Percentiles rank a stretch among this genome's conserved stretches.
These are phyloP conservation scores for Sitta europaea DNA, from an alignment of 2,113 vertebrate species.

Conservation along the genomic window DNA sequence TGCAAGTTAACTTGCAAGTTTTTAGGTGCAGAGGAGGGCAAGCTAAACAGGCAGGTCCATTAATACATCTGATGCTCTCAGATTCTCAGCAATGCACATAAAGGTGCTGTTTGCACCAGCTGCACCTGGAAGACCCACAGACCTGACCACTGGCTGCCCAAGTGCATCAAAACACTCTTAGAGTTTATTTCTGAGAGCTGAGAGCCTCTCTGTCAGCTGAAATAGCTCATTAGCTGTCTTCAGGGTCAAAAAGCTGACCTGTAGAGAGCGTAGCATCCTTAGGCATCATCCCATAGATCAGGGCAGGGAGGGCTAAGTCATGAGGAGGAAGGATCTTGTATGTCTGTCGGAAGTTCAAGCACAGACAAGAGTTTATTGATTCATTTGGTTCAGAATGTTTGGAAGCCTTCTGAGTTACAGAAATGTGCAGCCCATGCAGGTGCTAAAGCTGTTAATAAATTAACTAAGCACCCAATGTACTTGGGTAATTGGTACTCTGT, in stretches of 20 bases:
- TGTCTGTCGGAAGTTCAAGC: not conserved
- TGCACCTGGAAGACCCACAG: not conserved
- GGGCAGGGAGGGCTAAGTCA: not conserved
- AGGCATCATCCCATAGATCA: fast-evolving
- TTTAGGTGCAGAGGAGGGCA: not conserved
- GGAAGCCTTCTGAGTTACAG: not conserved
- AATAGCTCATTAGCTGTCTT: not conserved
- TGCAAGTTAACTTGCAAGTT: not conserved
- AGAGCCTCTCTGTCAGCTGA: not conserved
- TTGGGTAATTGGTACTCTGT: not conserved
- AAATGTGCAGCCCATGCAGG: not conserved
- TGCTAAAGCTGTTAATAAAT: not conserved
- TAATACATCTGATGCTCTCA: not conserved
- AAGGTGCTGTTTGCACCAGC: not conserved
- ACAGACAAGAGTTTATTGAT: not conserved
- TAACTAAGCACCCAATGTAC: not conserved
- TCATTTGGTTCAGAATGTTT: not conserved
- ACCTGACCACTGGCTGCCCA: not conserved
- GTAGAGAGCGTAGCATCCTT: fast-evolving
- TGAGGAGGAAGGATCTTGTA: not conserved
- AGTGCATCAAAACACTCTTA: fast-evolving
- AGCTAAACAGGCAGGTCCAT: fast-evolving
- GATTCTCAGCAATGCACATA: fast-evolving
- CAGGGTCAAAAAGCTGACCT: not conserved
- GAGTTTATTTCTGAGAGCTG: not conserved